Conservation (phyloP, 2,888 invertebrate species). For the Papilio demoleus region DNA sequence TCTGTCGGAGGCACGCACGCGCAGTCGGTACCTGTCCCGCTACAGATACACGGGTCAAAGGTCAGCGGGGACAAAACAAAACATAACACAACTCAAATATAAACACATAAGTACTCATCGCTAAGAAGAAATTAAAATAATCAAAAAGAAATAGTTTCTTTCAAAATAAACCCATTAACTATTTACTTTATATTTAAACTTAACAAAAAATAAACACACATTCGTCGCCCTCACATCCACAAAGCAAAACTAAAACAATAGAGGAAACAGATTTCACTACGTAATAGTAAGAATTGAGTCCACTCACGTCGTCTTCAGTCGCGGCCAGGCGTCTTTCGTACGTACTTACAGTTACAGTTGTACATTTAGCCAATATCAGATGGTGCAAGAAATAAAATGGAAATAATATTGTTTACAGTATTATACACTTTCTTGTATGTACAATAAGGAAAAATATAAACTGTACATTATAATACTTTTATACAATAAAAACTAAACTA, state of each 20-base stretch:
- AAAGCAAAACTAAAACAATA: constrained; percentile 78
- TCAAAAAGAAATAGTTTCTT: constrained; percentile 71
- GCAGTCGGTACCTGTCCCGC: constrained; percentile 98
- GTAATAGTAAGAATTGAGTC: constrained; percentile 53
- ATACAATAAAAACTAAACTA: constrained; percentile 82
- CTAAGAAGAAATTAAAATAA: constrained; percentile 79
- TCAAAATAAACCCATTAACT: constrained; percentile 63
- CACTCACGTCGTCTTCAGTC: constrained; percentile 69
- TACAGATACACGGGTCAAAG: constrained; percentile 91
- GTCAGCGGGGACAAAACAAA: constrained; percentile 87
- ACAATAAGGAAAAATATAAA: constrained; percentile 79
- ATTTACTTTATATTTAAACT: constrained; percentile 52
- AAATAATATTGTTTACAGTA: constrained; percentile 85
- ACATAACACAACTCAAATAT: constrained; percentile 83
- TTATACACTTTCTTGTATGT: constrained; percentile 80
- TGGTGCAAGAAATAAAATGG: constrained; percentile 87
- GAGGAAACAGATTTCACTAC: constrained; percentile 62
- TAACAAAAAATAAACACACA: constrained; percentile 53
- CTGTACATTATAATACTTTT: constrained; percentile 82
- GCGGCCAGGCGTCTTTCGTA: constrained; percentile 64
- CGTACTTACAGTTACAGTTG: constrained; percentile 82
- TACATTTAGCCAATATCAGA: constrained; percentile 86
- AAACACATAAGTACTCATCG: constrained; percentile 80
- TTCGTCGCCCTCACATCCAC: constrained; percentile 72
- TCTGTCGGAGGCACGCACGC: constrained; percentile 98